These are phyloP conservation scores for Sebastes dallii DNA, from an alignment of 2,797 vertebrate genomes.

Conservation along the genomic window DNA sequence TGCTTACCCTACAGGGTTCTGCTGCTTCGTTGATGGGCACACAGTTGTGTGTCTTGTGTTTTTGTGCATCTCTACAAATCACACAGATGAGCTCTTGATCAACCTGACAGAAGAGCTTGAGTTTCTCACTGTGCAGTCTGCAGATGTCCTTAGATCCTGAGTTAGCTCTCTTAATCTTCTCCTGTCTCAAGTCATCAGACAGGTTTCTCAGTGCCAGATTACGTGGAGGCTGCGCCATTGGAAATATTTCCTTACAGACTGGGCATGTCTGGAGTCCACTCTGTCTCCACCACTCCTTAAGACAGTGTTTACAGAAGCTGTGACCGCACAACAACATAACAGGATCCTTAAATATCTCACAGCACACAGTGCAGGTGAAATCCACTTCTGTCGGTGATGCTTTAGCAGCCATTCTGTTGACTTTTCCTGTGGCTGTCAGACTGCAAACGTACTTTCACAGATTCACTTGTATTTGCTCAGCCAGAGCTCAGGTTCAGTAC, in stretches of 20 bases:
- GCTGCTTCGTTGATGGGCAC: slow-evolving; percentile 29
- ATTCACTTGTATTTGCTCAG: background rate
- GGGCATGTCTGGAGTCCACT: background rate
- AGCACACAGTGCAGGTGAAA: slow-evolving; percentile 25
- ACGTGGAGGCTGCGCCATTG: background rate
- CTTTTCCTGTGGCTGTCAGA: background rate
- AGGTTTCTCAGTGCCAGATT: slow-evolving; percentile 47
- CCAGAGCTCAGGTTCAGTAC: too few species aligned
- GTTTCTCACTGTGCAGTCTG: slow-evolving; percentile 9
- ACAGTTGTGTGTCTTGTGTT: slow-evolving; percentile 30
- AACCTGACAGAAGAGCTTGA: slow-evolving; percentile 42
- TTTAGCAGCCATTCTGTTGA: background rate
- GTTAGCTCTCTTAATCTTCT: background rate
- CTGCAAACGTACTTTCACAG: background rate
- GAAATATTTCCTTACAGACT: slow-evolving; percentile 25
- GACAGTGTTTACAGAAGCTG: slow-evolving; percentile 56
- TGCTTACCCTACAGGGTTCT: slow-evolving; percentile 25
- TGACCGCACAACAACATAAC: slow-evolving; percentile 47
- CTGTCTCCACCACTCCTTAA: slow-evolving; percentile 51
- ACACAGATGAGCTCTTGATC: slow-evolving; percentile 47
- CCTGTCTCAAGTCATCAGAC: slow-evolving; percentile 16
- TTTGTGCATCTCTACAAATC: slow-evolving; percentile 28
- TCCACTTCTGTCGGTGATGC: background rate
- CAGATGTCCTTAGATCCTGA: slow-evolving; percentile 1
- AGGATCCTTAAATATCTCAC: slow-evolving; percentile 42